Conservation (phyloP, 2,113 vertebrate genomes). For the Spizaetus ornatus region DNA sequence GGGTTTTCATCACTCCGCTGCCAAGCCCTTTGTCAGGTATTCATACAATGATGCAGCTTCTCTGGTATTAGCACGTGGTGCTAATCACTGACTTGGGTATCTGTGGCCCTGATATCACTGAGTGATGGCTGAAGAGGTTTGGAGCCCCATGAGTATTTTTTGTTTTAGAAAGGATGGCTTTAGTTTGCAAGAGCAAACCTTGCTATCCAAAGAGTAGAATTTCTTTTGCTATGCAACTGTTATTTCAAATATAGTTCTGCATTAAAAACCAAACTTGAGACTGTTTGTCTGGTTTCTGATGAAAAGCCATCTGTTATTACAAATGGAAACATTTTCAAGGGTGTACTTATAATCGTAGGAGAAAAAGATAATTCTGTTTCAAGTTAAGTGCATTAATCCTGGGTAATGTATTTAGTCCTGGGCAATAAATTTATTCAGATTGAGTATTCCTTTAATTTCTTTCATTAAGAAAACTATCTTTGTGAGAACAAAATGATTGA, state of each 20-base stretch:
- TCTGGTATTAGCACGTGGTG: not conserved
- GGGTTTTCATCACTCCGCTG: not conserved
- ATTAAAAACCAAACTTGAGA: not conserved
- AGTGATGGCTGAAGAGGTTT: not conserved
- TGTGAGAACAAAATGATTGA: slow-evolving; percentile 23
- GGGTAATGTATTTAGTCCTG: not conserved
- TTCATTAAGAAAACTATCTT: slow-evolving; percentile 10
- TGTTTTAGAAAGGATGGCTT: not conserved
- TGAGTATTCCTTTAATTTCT: slow-evolving; percentile 10
- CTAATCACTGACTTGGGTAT: not conserved
- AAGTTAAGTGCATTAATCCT: not conserved
- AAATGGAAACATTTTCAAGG: not conserved
- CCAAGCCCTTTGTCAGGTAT: not conserved
- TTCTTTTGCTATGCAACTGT: not conserved
- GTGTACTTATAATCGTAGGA: not conserved
- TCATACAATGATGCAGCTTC: not conserved
- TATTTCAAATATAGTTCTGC: not conserved
- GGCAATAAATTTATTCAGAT: not conserved
- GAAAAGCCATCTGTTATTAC: not conserved
- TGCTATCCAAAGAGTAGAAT: not conserved
- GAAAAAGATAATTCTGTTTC: not conserved
- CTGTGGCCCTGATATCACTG: not conserved
- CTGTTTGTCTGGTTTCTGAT: not conserved
- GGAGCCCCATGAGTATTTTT: not conserved
- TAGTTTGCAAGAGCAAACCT: not conserved